These are phyloP conservation scores for Prochilodus magdalenae DNA, from an alignment of 2,113 vertebrate genomes.

Conservation along the genomic window DNA sequence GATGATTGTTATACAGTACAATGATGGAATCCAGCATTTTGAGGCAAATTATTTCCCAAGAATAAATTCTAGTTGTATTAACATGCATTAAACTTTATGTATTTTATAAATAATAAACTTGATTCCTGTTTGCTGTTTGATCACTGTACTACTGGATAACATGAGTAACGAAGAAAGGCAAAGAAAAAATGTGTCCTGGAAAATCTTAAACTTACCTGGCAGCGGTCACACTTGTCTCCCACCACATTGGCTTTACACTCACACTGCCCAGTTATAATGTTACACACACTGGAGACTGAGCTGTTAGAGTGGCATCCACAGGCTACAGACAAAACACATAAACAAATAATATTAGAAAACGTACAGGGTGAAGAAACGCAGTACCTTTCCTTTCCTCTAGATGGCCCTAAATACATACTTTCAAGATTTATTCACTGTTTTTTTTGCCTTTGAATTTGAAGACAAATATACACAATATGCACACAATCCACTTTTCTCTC, in stretches of 20 bases:
- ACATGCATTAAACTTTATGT: too few species aligned
- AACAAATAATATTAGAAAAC: not conserved
- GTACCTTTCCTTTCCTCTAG: slow-evolving; percentile 37
- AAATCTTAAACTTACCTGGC: slow-evolving; percentile 80
- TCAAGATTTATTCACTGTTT: not conserved
- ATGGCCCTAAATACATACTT: slow-evolving; percentile 39
- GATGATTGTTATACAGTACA: too few species aligned
- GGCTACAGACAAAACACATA: slow-evolving; percentile 67
- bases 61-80: too few species aligned
- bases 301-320: slow-evolving; percentile 84
- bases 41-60: too few species aligned
- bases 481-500: not conserved
- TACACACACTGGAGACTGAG: slow-evolving; percentile 79
- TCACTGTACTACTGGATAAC: not conserved
- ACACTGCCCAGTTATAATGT: slow-evolving; percentile 84
- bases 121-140: too few species aligned
- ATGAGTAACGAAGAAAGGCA: not conserved
- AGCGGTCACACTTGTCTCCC: slow-evolving; percentile 84
- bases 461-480: not conserved
- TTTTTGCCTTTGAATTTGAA: not conserved
- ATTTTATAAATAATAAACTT: too few species aligned
- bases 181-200: not conserved
- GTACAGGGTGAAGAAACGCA: not conserved
- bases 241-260: slow-evolving; percentile 82
- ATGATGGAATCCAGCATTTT: too few species aligned